Percentiles rank a stretch among this genome's conserved stretches.
Conservation (phyloP, 2,888 invertebrate genomes). For the Nomada ruficornis region DNA sequence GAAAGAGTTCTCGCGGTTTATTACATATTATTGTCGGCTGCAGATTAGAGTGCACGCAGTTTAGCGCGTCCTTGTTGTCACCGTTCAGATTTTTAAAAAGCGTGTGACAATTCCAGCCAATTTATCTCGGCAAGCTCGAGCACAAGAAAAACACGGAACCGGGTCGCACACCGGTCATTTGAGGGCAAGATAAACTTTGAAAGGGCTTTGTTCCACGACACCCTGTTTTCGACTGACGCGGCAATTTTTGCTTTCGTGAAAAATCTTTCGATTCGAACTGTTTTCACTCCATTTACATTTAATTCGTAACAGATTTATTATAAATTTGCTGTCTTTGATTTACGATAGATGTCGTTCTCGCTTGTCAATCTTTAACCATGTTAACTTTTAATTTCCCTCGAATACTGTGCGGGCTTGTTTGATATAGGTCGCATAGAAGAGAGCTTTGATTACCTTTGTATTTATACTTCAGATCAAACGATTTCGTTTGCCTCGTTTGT, state of each 20-base stretch:
- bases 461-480: not conserved
- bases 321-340: slow-evolving; percentile 15
- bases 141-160: not conserved
- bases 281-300: slow-evolving; percentile 16
- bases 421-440: not conserved
- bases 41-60: slow-evolving; percentile 24
- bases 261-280: slow-evolving; percentile 7
- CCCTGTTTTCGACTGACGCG: slow-evolving; percentile 9
- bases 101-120: slow-evolving; percentile 58
- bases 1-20: too few relatives aligned
- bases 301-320: not conserved
- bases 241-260: slow-evolving; percentile 24
- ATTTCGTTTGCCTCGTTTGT: not conserved
- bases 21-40: too few relatives aligned
- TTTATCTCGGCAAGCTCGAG: slow-evolving; percentile 54
- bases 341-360: not conserved
- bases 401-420: too few relatives aligned
- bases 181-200: slow-evolving; percentile 58
- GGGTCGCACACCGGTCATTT: slow-evolving; percentile 41
- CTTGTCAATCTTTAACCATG: slow-evolving; percentile 11
- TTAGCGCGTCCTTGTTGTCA: slow-evolving; percentile 19
- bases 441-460: slow-evolving; percentile 28
- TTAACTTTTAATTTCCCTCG: slow-evolving; percentile 33
- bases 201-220: slow-evolving; percentile 48
- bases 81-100: slow-evolving; percentile 48